A percentile compares a stretch with the other conserved stretches of the same genome.
These are phyloP conservation scores for Thunnus thynnus DNA, from an alignment of 2,113 vertebrate species.

Conservation along the genomic window DNA sequence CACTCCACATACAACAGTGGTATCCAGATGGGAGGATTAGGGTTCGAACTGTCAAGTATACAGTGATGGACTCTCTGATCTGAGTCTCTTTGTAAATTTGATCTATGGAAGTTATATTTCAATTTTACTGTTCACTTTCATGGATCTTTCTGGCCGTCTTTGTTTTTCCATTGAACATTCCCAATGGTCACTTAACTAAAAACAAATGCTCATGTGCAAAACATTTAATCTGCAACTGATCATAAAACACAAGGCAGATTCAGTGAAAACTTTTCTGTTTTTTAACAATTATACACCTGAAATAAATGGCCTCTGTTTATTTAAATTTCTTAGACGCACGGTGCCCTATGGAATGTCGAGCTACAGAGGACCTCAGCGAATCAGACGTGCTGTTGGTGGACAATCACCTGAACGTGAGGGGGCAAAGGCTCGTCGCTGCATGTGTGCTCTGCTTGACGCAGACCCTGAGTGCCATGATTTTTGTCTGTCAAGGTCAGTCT, in stretches of 20 bases:
- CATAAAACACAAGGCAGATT: neutral
- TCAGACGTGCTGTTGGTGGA: conserved; percentile 59
- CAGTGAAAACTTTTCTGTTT: neutral
- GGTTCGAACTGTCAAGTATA: neutral
- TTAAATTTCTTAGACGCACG: conserved; percentile 67
- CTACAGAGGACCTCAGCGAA: conserved; percentile 76
- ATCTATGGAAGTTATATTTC: conserved; percentile 26
- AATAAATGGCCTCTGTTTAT: conserved; percentile 18
- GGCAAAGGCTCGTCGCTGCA: conserved; percentile 65
- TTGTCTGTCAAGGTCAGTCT: conserved; percentile 74
- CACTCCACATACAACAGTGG: neutral
- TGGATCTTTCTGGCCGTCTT: neutral
- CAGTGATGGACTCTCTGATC: conserved; percentile 3
- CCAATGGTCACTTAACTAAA: neutral
- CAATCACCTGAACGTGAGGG: neutral
- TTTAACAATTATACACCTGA: neutral
- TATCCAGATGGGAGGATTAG: conserved; percentile 24
- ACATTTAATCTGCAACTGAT: neutral
- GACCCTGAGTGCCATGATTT: conserved; percentile 74
- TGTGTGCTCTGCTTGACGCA: conserved; percentile 52
- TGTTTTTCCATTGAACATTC: conserved; percentile 9
- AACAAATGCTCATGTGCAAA: conserved; percentile 15
- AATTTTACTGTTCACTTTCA: neutral
- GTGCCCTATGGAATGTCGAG: conserved; percentile 84
- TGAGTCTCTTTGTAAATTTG: neutral